Evolutionary conservation across 2,888 invertebrate genomes (phyloP), one percentile per base, ranked within the genome.

Genomic region (Mimas tiliae): DNA sequence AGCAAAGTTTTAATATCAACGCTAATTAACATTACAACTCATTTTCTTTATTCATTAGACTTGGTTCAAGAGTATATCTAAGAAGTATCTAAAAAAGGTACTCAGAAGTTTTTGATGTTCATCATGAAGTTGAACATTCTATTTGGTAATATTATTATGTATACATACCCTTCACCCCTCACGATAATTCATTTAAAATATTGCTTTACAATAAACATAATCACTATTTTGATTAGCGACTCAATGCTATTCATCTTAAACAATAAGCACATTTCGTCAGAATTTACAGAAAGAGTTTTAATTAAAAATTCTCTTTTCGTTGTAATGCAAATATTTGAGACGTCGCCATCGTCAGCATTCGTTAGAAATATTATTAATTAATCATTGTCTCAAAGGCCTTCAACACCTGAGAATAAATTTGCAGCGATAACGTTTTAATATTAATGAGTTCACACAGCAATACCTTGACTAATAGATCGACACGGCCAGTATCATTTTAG

Each of bases 11-110:
- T 34, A 52, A 58, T 58, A 42, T 58, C 38, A 58, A 11, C 58
- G 58, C 58, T 58, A 58, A 58, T 58, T 58, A 58, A 38, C 58
- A 16, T 58, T 42, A 58, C 55, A 38, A 38, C 19, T 58, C 12
- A 42, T 38, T 58, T 58, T 58, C 38, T 12, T 42, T 58, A 9
- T 16, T 14, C 16, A 58, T 19, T 16, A n/a, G 6, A 38, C 38
- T 38, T 45, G 45, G 12, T 14, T 45, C 14, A 45, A 45, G 14
- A 45, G 45, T 45, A 11, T 45, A 14, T 45, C n/a, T 34, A 6
- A 34, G 14, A 52, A 52, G 52, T n/a, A 34, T 53, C 7, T 34
- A 14, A 53, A 9, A 38, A 19, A 19, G 38, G 16, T 11, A 11
- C 11, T 38, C 19, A 34, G 42, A 38, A 38, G 38, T 19, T 58